A percentile compares a stretch with the other conserved stretches of the same genome.
Evolutionary conservation across 1,140 invertebrate species (phyloP).

Genomic region (Drosophila elegans): DNA sequence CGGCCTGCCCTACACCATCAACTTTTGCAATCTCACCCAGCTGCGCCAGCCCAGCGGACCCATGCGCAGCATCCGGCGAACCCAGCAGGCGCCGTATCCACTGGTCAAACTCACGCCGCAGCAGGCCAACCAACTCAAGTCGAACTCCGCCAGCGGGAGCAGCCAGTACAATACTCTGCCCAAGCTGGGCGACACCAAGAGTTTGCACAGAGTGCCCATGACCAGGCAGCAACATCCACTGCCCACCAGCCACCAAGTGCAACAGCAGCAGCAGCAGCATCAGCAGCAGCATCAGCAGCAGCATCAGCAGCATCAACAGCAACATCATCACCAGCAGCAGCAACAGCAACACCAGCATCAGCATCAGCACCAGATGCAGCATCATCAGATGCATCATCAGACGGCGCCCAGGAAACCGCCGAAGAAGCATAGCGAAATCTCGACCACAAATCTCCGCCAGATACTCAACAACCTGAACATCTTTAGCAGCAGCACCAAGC

Average conservation of each 20-base stretch:
- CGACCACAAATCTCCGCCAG: slow-evolving; percentile 88
- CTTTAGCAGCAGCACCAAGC: slow-evolving; percentile 87
- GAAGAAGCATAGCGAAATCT: slow-evolving; percentile 80
- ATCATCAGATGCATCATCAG: slow-evolving; percentile 46
- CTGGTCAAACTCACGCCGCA: slow-evolving; percentile 87
- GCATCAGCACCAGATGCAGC: slow-evolving; percentile 38
- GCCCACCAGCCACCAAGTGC: slow-evolving; percentile 43
- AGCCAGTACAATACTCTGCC: slow-evolving; percentile 44
- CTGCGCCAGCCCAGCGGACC: slow-evolving; percentile 90
- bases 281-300: slow-evolving; percentile 51
- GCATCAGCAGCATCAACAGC: slow-evolving; percentile 28
- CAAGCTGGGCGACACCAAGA: slow-evolving; percentile 57
- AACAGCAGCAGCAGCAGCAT: slow-evolving; percentile 1
- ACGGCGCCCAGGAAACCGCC: slow-evolving; percentile 72
- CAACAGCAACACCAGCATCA: slow-evolving; percentile 50
- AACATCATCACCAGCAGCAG: slow-evolving; percentile 22
- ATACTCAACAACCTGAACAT: slow-evolving; percentile 93
- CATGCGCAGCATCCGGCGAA: slow-evolving; percentile 89
- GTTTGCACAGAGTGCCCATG: slow-evolving; percentile 63
- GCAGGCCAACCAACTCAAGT: slow-evolving; percentile 74
- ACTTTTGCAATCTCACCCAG: slow-evolving; percentile 92
- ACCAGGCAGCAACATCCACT: slow-evolving; percentile 76
- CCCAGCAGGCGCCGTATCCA: slow-evolving; percentile 92
- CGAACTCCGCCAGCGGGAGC: slow-evolving; percentile 32
- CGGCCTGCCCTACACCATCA: slow-evolving; percentile 91